Percentiles rank a stretch among this genome's conserved stretches.
Evolutionary conservation across 2,113 vertebrate species (phyloP).

Genomic region (Circaetus gallicus): DNA sequence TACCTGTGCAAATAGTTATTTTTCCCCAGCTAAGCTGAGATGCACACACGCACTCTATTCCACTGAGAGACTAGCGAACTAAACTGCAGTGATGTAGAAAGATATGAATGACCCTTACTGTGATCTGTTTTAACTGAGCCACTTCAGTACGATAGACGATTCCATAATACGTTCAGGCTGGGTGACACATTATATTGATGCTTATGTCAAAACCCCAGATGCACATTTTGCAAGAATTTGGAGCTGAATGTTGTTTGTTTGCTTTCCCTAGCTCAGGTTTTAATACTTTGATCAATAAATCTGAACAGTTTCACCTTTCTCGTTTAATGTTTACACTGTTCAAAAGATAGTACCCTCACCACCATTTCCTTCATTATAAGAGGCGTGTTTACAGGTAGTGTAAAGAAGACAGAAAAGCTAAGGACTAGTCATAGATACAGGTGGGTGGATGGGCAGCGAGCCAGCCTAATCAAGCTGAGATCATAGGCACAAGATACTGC

Average conservation of each 20-base stretch:
- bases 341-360: neutral
- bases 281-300: neutral
- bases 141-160: neutral
- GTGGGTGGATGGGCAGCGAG: neutral
- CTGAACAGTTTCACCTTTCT: neutral
- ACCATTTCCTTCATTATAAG: neutral
- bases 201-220: neutral
- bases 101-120: neutral
- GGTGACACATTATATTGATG: neutral
- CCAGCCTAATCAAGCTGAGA: slow-evolving; percentile 9
- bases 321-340: neutral
- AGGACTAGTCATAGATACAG: neutral
- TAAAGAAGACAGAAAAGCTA: neutral
- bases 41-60: neutral
- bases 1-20: neutral
- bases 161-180: neutral
- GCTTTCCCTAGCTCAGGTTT: neutral
- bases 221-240: neutral
- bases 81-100: neutral
- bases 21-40: neutral
- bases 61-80: neutral
- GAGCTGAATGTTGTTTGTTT: neutral
- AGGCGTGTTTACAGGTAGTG: neutral
- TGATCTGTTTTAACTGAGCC: neutral
- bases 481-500: slow-evolving; percentile 18